Evolutionary conservation across 2,888 invertebrate genomes (phyloP).

Genomic region (Pseudococcus viburni): DNA sequence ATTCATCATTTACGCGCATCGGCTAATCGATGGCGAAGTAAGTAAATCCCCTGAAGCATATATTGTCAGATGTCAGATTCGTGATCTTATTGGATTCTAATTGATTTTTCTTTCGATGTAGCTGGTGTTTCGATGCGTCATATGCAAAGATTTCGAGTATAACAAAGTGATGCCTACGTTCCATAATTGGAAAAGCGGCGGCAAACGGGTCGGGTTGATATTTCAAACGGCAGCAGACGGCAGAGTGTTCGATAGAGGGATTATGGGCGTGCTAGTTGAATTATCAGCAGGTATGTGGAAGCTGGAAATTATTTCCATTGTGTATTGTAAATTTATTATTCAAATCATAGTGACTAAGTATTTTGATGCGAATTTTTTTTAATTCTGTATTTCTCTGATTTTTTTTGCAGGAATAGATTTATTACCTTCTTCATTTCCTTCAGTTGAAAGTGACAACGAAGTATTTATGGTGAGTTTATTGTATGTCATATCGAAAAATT

Average conservation of each 20-base stretch:
- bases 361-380: background rate
- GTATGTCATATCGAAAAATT: background rate
- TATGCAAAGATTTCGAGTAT: constrained; percentile 96
- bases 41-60: constrained; percentile 71
- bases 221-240: constrained; percentile 97
- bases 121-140: constrained; percentile 94
- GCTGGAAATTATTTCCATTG: no score
- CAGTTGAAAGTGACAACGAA: constrained; percentile 86
- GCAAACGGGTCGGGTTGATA: constrained; percentile 94
- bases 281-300: constrained; percentile 83
- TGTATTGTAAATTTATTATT: background rate
- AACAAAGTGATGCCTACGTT: constrained; percentile 98
- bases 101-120: constrained; percentile 71
- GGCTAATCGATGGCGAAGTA: constrained; percentile 93
- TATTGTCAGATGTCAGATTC: no score
- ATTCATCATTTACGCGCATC: constrained; percentile 92
- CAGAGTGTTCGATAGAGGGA: constrained; percentile 92
- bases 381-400: background rate
- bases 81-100: background rate
- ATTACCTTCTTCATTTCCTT: constrained; percentile 59
- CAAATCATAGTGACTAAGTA: background rate
- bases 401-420: constrained; percentile 42
- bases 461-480: constrained; percentile 87
- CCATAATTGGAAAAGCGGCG: constrained; percentile 97
- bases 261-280: constrained; percentile 90